A percentile compares a stretch with the other conserved stretches of the same genome.
Conservation (phyloP, 1,140 invertebrate species). For the Drosophila virilis region DNA sequence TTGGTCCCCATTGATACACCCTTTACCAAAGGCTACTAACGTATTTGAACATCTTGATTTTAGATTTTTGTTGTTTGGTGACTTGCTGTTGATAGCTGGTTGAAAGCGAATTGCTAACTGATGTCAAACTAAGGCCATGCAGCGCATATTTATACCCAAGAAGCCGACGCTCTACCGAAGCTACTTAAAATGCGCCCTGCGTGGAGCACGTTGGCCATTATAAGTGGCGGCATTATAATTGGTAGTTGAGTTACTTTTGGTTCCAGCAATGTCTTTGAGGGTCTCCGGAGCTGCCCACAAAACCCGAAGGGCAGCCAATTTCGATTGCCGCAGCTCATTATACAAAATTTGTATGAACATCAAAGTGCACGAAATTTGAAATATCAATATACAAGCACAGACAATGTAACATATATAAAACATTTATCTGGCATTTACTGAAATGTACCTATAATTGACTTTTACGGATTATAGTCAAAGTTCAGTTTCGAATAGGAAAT, state of each 20-base stretch:
- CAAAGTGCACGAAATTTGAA: constrained; percentile 25
- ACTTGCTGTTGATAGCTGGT: constrained; percentile 21
- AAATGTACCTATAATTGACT: too few species aligned
- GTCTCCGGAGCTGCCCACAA: constrained; percentile 33
- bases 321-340: constrained; percentile 42
- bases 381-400: not conserved
- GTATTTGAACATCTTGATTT: constrained; percentile 76
- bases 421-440: too few species aligned
- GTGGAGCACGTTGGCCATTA: constrained; percentile 42
- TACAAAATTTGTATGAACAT: constrained; percentile 47
- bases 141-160: constrained; percentile 65
- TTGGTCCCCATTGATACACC: constrained; percentile 1
- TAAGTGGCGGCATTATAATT: constrained; percentile 62
- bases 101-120: constrained; percentile 63
- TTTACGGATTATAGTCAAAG: too few species aligned
- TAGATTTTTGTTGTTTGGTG: constrained; percentile 31
- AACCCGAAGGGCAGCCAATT: constrained; percentile 75
- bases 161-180: not conserved
- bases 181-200: constrained; percentile 59
- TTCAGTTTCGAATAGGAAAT: too few species aligned
- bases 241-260: constrained; percentile 22
- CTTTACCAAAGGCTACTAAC: constrained; percentile 48
- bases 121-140: constrained; percentile 42
- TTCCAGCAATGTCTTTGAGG: constrained; percentile 58
- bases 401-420: not conserved